These are phyloP conservation scores for Alviniconcha strummeri DNA, from an alignment of 2,888 invertebrate genomes.

Conservation along the genomic window DNA sequence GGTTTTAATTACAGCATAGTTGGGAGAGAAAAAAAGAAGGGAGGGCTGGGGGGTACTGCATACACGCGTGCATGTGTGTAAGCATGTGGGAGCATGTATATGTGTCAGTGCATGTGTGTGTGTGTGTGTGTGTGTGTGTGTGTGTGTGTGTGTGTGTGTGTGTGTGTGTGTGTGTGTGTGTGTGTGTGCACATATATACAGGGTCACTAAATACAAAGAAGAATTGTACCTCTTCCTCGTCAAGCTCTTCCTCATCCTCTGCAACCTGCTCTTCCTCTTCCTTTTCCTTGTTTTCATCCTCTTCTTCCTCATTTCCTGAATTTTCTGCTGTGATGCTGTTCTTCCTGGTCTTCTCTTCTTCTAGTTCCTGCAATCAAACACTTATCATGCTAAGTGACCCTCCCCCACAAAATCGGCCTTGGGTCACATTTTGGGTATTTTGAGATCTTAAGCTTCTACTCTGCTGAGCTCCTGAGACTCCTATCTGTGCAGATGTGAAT, in stretches of 20 bases:
- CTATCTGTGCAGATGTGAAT: too few relatives aligned
- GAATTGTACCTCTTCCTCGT: conserved; percentile 39
- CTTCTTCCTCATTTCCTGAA: conserved; percentile 55
- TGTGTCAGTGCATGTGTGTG: background rate
- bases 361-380: background rate
- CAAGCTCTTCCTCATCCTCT: conserved; percentile 59
- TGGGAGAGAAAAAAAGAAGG: too few relatives aligned
- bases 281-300: conserved; percentile 59
- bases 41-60: too few relatives aligned
- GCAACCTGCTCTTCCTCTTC: conserved; percentile 54
- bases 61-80: too few relatives aligned
- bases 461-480: too few relatives aligned
- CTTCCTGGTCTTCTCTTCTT: conserved; percentile 34
- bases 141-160: background rate
- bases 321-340: conserved; percentile 41
- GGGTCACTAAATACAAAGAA: too few relatives aligned
- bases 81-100: background rate
- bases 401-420: background rate
- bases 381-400: background rate
- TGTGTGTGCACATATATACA: too few relatives aligned
- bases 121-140: background rate
- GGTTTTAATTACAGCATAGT: too few relatives aligned
- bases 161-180: background rate
- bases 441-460: background rate
- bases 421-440: background rate